Base-by-base conservation (phyloP, 2,113 vertebrate species). In the Urocitellus parryii region DNA sequence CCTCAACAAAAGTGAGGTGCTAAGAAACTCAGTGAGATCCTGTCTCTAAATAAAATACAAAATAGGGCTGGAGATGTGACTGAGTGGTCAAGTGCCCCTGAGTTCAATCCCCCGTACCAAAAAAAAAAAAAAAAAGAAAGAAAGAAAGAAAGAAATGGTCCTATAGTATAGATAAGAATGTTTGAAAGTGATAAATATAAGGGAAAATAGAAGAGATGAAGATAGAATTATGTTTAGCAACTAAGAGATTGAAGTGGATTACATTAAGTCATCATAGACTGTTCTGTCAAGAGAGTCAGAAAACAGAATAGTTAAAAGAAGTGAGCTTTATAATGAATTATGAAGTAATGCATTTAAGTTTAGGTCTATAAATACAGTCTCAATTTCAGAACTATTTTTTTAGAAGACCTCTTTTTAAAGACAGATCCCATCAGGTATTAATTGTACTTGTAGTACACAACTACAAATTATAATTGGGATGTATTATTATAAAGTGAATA, bases 301-400 rank as follows among this genome's bases (percentile, higher is more conserved):
- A 68, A 37, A 61, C 32, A 4, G 56, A 77, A 84, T 25, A 90
- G 25, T 4, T 74, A 45, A 8, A 79, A 88, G 12, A 70, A 12
- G 9, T 48, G 45, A 56, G 6, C 79, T 84, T 68, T 42, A 53
- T 45, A 68, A 80, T 48, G 37, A 68, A 4, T 24, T 39, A 93
- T 37, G 25, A 81, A 72, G 17, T 58, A 83, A 79, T 32, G 4
- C 7, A 76, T 85, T 87, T 53, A 88, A 96, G 42, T 73, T 74
- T 61, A 91, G 58, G 2, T 48, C 56, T 87, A 96, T 67, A 90
- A 76, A 92, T 81, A 24, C 45, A 86, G 24, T 88, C 17, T 88
- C 70, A 68, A 51, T 90, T 45, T 78, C 45, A 10, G 4, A 83
- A 79, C 3, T 34, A 72, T 2, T 34, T 29, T n/a, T 32, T 34